Evolutionary conservation across 2,797 vertebrate genomes (phyloP).

Genomic region (Myotis daubentonii): DNA sequence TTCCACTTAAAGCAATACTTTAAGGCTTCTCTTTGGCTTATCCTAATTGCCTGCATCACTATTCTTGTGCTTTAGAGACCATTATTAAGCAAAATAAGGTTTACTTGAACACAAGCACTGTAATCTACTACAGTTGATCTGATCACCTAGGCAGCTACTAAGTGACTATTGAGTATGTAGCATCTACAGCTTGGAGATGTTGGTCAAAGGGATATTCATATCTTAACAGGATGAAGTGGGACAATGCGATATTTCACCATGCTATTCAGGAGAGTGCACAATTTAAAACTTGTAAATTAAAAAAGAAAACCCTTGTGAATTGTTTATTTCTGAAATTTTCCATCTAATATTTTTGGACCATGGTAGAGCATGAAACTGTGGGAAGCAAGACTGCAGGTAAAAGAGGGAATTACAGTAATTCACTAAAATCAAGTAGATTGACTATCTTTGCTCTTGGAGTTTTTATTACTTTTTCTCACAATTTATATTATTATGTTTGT

Average conservation of each 20-base stretch:
- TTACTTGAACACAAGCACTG: background rate
- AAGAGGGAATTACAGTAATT: background rate
- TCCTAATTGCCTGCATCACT: background rate
- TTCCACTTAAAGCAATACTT: background rate
- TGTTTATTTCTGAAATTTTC: background rate
- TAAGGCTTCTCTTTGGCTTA: background rate
- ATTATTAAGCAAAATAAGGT: background rate
- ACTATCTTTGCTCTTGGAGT: background rate
- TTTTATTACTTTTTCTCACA: conserved; percentile 39
- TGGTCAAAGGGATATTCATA: background rate
- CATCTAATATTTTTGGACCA: background rate
- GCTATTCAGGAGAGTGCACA: background rate
- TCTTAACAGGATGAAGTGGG: background rate
- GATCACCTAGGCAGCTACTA: background rate
- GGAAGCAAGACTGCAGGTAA: background rate
- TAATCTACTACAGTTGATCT: background rate
- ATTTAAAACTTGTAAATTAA: background rate
- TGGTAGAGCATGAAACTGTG: background rate
- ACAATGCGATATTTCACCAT: background rate
- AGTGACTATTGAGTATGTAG: background rate
- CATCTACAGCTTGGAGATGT: background rate
- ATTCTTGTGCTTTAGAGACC: background rate
- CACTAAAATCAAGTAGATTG: background rate
- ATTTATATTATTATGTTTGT: background rate
- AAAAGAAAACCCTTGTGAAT: background rate